Base-by-base conservation (phyloP, 1,140 invertebrate species). In the Meloidogyne floridensis region DNA sequence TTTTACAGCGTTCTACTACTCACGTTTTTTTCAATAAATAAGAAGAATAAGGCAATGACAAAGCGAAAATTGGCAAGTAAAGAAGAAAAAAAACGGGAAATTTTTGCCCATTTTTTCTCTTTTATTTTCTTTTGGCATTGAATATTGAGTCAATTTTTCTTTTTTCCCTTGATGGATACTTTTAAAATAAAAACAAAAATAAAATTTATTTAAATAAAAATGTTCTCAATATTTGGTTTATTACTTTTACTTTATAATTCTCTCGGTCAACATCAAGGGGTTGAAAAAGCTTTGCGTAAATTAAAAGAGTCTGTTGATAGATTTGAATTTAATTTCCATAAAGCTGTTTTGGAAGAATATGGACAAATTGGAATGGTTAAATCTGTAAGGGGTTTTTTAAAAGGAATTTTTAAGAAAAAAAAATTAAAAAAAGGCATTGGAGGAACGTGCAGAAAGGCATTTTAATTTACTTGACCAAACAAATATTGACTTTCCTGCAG, bases 161-260 rank as follows among this genome's bases (percentile, higher is more conserved):
- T 32, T 32, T 32, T 32, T 32, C 32, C 32, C 32, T 32, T 32
- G 32, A 32, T 32, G 32, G 32, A 32, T 32, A 32, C 32, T 32
- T 32, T 32, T 32, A 32, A 0, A 32, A 32, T 32, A 32, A 32
- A 32, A 32, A 32, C 32, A 32, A 32, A 32, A 32, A 32, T 32
- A 32, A 32, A 32, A 32, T 32, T 32, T 32, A n/a, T 32, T 2
- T 32, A 65, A 65, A n/a, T n/a, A 59, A 3, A n/a, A 65, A 65
- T 65, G 59, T 65, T 65, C 7, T 65, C 59, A 65, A 65, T 65
- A n/a, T 65, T 65, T 65, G 59, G 59, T 65, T 65, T 65, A 65
- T 65, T 65, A 65, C n/a, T 65, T 65, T 65, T 65, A 65, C n/a
- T 65, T n/a, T 65, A 65, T 65, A 65, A 65, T 65, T 65, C 59